Conservation (phyloP, 2,888 invertebrate species). For the Cordilura impudica region DNA sequence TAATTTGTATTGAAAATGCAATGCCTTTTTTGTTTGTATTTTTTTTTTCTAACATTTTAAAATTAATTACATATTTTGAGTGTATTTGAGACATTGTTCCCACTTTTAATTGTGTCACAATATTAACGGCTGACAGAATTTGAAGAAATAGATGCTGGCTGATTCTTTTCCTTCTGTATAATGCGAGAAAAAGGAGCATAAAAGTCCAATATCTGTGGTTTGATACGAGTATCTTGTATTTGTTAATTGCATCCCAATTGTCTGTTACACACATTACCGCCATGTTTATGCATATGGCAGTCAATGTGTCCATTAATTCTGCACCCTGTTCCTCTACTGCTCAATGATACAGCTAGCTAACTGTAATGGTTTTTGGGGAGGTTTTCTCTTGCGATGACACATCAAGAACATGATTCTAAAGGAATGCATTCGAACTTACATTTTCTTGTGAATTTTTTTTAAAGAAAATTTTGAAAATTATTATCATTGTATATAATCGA, state of each 20-base stretch:
- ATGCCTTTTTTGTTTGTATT: constrained; percentile 21
- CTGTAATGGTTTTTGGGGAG: not conserved
- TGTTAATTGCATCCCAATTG: constrained; percentile 43
- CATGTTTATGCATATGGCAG: constrained; percentile 21
- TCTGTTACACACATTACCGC: constrained; percentile 5
- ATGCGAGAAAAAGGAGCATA: not conserved
- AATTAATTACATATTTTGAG: not conserved
- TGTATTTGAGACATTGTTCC: not conserved
- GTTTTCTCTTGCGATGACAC: not conserved
- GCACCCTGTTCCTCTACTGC: constrained; percentile 21
- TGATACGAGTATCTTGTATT: constrained; percentile 14
- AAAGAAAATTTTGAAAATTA: too few species aligned
- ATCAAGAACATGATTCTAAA: not conserved
- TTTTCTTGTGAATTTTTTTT: too few species aligned
- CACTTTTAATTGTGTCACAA: not conserved
- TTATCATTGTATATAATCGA: too few species aligned
- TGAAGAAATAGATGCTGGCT: not conserved
- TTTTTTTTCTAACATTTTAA: not conserved
- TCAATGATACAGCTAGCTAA: constrained; percentile 2
- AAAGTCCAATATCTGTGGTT: not conserved
- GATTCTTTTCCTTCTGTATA: not conserved
- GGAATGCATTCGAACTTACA: not conserved
- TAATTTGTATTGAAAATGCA: constrained; percentile 48
- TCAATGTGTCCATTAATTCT: constrained; percentile 9
- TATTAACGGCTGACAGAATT: not conserved